These are phyloP conservation scores for Drosophila anomalata DNA, from an alignment of 2,888 invertebrate genomes.

Conservation along the genomic window DNA sequence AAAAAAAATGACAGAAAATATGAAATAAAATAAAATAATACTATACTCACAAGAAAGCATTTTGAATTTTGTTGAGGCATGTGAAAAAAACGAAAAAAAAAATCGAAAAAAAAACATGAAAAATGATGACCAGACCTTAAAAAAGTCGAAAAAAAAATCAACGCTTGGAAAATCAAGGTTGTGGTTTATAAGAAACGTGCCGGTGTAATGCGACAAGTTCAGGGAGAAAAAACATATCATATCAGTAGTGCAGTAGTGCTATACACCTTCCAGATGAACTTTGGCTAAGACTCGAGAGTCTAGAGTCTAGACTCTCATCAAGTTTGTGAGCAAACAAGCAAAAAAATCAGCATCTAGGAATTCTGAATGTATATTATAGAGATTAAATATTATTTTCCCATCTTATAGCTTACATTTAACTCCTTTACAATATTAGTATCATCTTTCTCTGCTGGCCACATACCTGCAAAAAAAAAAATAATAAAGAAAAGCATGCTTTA, in stretches of 20 bases:
- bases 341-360: too few species aligned
- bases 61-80: conserved; percentile 72
- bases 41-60: conserved; percentile 46
- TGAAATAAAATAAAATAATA: conserved; percentile 38
- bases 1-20: not conserved
- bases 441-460: not conserved
- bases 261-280: conserved; percentile 43
- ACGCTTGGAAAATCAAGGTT: conserved; percentile 75
- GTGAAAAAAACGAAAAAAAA: conserved; percentile 46
- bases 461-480: conserved; percentile 59
- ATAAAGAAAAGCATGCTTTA: conserved; percentile 13
- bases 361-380: too few species aligned
- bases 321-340: conserved; percentile 42
- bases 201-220: conserved; percentile 45
- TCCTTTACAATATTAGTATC: too few species aligned
- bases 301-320: conserved; percentile 14
- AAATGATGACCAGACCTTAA: conserved; percentile 56
- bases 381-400: too few species aligned
- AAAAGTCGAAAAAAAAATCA: conserved; percentile 43
- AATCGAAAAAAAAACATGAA: conserved; percentile 31
- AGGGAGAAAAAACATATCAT: conserved; percentile 18
- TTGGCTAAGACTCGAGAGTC: conserved; percentile 14
- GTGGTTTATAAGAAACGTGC: conserved; percentile 68
- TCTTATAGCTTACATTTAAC: too few species aligned
- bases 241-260: conserved; percentile 9